These are phyloP conservation scores for Acanthisitta chloris DNA, from an alignment of 2,113 vertebrate genomes.

Conservation along the genomic window DNA sequence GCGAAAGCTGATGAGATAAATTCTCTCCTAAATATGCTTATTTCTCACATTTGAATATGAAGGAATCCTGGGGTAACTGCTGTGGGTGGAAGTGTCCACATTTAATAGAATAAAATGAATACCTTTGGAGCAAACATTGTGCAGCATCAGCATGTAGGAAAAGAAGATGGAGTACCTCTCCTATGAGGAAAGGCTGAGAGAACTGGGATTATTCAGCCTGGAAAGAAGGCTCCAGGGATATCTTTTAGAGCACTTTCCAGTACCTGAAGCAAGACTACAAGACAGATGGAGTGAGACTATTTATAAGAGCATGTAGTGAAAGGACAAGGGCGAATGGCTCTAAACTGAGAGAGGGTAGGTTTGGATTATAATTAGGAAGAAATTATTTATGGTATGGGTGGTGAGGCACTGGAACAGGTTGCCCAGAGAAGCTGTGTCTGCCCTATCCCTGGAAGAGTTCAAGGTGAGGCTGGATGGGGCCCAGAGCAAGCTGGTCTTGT, in stretches of 20 bases:
- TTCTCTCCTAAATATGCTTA: conserved; percentile 18
- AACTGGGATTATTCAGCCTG: neutral
- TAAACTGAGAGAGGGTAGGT: neutral
- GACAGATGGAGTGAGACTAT: neutral
- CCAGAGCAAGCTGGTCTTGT: neutral
- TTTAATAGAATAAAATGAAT: neutral
- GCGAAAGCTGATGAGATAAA: conserved; percentile 17
- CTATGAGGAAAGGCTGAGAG: neutral
- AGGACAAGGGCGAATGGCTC: neutral
- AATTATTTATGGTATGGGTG: neutral
- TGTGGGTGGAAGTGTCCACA: neutral
- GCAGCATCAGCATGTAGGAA: neutral
- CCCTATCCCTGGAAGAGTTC: neutral
- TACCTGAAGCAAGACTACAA: neutral
- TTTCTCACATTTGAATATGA: conserved; percentile 10
- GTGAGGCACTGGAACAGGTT: neutral
- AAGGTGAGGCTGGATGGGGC: neutral
- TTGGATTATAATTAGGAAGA: neutral
- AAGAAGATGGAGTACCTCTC: neutral
- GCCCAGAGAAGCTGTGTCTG: neutral
- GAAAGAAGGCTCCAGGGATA: neutral
- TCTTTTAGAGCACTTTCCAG: neutral
- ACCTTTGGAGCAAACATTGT: neutral
- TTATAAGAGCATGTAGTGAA: neutral
- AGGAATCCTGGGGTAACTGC: neutral